phyloP scores from a whole-genome alignment of 1,140 invertebrate species.

The Lepidotrigona ventralis region DNA sequence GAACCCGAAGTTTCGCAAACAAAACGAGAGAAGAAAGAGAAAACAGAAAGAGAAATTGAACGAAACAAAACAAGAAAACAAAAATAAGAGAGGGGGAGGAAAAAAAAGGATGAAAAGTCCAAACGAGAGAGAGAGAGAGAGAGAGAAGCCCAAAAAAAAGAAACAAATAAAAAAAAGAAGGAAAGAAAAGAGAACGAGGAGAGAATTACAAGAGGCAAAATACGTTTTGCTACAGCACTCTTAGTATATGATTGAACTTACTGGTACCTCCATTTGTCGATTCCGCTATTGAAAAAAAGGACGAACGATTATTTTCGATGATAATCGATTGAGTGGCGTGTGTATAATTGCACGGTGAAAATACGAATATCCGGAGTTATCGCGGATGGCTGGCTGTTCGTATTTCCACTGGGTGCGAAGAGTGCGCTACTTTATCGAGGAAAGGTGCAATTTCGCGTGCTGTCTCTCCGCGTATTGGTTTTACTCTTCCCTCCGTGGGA shows the following conservation, averaged over 20 bases:
- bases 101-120: background rate
- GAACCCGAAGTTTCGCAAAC: background rate
- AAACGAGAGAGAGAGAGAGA: background rate
- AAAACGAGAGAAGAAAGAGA: background rate
- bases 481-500: constrained; percentile 45
- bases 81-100: background rate
- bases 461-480: constrained; percentile 51
- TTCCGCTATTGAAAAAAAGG: constrained; percentile 84
- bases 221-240: constrained; percentile 72
- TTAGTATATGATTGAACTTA: constrained; percentile 84
- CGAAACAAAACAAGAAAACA: background rate
- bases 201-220: constrained; percentile 26
- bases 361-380: constrained; percentile 59
- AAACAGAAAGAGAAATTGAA: background rate
- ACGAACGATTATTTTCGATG: constrained; percentile 73
- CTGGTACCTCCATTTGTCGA: constrained; percentile 91
- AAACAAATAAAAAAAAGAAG: background rate
- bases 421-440: constrained; percentile 64
- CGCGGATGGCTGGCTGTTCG: constrained; percentile 50
- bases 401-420: constrained; percentile 67
- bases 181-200: constrained; percentile 1
- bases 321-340: constrained; percentile 33
- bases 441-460: constrained; percentile 66
- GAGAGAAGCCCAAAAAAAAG: background rate
- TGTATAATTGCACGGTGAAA: constrained; percentile 67